A percentile compares a stretch with the other conserved stretches of the same genome.
phyloP scores from a whole-genome alignment of 2,113 vertebrate genomes.

The Columba janthina region DNA sequence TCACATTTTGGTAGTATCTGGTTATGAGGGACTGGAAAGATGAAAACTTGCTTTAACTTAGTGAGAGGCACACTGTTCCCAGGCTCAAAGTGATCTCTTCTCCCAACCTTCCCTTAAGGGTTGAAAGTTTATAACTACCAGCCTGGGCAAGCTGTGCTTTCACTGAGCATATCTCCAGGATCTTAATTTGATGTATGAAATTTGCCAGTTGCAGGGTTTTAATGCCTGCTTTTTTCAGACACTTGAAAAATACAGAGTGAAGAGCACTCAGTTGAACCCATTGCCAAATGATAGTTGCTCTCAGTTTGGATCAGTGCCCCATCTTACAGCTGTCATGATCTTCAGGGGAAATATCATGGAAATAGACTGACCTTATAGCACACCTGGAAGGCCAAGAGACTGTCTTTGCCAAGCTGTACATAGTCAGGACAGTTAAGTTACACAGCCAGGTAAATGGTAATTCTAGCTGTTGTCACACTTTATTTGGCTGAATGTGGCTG shows the following conservation, averaged over 20 bases:
- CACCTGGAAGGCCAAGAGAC: conserved; percentile 13
- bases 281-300: not conserved
- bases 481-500: conserved; percentile 2
- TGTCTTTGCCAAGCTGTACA: not conserved
- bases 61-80: not conserved
- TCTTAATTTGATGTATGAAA: not conserved
- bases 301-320: not conserved
- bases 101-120: not conserved
- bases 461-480: not conserved
- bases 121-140: not conserved
- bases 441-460: not conserved
- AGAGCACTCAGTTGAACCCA: not conserved
- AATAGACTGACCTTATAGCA: not conserved
- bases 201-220: not conserved
- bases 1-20: not conserved
- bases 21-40: not conserved
- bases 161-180: not conserved
- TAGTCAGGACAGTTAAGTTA: not conserved
- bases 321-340: not conserved
- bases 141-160: not conserved
- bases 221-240: not conserved
- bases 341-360: not conserved
- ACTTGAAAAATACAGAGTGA: not conserved
- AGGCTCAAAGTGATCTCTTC: not conserved
- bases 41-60: not conserved